These are phyloP conservation scores for Gastracanthus pulcherrimus DNA, from an alignment of 2,888 invertebrate genomes.

Conservation along the genomic window DNA sequence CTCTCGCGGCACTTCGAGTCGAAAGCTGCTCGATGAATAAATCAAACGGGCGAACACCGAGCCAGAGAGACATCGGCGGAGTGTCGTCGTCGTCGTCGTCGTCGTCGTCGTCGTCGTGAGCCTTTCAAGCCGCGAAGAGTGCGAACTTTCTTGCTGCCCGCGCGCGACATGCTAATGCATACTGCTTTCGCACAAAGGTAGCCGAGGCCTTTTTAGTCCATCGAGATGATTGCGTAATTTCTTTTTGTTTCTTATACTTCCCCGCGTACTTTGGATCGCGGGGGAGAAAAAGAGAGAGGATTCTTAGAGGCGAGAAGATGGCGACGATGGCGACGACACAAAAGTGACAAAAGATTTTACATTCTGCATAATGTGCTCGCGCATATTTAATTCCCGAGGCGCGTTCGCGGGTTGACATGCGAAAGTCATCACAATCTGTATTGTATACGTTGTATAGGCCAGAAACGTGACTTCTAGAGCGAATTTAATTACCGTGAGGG, in stretches of 20 bases:
- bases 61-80: neutral
- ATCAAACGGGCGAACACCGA: slow-evolving; percentile 26
- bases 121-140: slow-evolving; percentile 20
- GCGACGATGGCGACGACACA: too few relatives aligned
- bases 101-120: neutral
- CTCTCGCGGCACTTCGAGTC: neutral
- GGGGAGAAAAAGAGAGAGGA: neutral
- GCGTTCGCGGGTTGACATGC: too few relatives aligned
- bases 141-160: slow-evolving; percentile 28
- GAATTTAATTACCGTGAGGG: too few relatives aligned
- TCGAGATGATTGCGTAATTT: slow-evolving; percentile 46
- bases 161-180: slow-evolving; percentile 41
- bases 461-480: too few relatives aligned
- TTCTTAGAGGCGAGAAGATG: too few relatives aligned
- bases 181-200: slow-evolving; percentile 8
- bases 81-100: neutral
- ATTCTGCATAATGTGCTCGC: slow-evolving; percentile 9
- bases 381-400: too few relatives aligned
- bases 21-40: slow-evolving; percentile 53
- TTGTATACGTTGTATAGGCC: too few relatives aligned
- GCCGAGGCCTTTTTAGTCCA: slow-evolving; percentile 31
- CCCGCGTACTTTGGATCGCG: neutral
- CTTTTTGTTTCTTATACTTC: slow-evolving; percentile 18
- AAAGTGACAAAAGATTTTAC: slow-evolving; percentile 3
- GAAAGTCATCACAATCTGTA: too few relatives aligned